phyloP scores from a whole-genome alignment of 2,888 invertebrate species.

The Brassicogethes aeneus region DNA sequence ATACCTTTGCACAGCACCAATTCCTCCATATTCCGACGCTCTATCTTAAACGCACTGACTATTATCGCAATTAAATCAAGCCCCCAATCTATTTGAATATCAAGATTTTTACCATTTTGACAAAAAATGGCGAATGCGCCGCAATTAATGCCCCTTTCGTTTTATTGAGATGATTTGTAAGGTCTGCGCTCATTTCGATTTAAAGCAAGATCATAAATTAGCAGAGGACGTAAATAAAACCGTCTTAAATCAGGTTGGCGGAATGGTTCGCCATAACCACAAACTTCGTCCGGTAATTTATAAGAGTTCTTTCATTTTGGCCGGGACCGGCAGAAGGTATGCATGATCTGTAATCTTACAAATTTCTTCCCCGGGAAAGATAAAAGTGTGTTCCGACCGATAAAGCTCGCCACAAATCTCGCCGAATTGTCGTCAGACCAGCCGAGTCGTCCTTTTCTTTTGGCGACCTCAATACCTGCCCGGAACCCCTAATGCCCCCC shows the following conservation, averaged over 20 bases:
- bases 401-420: slow-evolving; percentile 38
- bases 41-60: too few relatives aligned
- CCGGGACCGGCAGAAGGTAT: slow-evolving; percentile 31
- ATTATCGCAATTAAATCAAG: too few relatives aligned
- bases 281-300: slow-evolving; percentile 33
- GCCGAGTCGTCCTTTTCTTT: slow-evolving; percentile 9
- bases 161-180: too few relatives aligned
- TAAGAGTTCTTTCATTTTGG: slow-evolving; percentile 32
- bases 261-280: slow-evolving; percentile 31
- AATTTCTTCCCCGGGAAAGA: slow-evolving; percentile 34
- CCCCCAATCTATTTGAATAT: too few relatives aligned
- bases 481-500: slow-evolving; percentile 22
- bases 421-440: slow-evolving; percentile 27
- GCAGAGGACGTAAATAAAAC: slow-evolving; percentile 32
- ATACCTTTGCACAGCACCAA: too few relatives aligned
- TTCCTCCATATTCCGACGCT: too few relatives aligned
- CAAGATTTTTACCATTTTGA: too few relatives aligned
- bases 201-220: too few relatives aligned
- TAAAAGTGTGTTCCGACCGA: slow-evolving; percentile 37
- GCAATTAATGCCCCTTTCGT: too few relatives aligned
- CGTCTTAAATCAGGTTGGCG: slow-evolving; percentile 32
- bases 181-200: too few relatives aligned
- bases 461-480: slow-evolving; percentile 18
- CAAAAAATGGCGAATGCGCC: too few relatives aligned
- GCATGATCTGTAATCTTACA: slow-evolving; percentile 37